Conservation (phyloP, 2,888 invertebrate genomes). For the Xestia xanthographa region DNA sequence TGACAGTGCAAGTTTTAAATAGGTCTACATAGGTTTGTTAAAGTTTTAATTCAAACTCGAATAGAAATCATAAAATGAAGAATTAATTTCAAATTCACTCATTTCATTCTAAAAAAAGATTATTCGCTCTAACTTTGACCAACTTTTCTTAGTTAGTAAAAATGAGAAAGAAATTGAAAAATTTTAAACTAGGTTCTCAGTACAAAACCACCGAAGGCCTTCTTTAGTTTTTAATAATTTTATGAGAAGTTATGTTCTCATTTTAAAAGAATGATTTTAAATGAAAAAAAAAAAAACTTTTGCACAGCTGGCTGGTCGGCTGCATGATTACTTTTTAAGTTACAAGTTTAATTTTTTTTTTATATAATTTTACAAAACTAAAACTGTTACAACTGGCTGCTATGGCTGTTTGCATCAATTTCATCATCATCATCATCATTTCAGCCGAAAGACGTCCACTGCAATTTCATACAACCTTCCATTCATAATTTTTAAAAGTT, state of each 20-base stretch:
- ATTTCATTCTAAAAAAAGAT: neutral
- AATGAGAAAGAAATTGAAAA: conserved; percentile 11
- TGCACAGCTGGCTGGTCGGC: neutral
- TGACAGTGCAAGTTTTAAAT: neutral
- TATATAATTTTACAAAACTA: neutral
- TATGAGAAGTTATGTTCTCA: neutral
- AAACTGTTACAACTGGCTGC: neutral
- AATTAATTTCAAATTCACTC: conserved; percentile 27
- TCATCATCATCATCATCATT: no score
- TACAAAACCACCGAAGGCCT: conserved; percentile 1
- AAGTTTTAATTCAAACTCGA: neutral
- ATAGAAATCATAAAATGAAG: conserved; percentile 3
- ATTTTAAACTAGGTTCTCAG: conserved; percentile 9
- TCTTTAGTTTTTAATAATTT: neutral
- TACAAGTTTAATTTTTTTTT: neutral
- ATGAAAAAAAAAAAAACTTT: neutral
- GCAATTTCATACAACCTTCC: neutral
- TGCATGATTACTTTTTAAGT: neutral
- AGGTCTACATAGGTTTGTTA: neutral
- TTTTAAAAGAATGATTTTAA: neutral
- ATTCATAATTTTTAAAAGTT: neutral
- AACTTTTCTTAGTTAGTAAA: conserved; percentile 15
- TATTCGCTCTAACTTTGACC: conserved; percentile 6
- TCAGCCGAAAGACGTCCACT: no score
- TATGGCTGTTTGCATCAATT: neutral